Evolutionary conservation across 2,888 invertebrate genomes (phyloP).

Genomic region (Agrotis exclamationis): DNA sequence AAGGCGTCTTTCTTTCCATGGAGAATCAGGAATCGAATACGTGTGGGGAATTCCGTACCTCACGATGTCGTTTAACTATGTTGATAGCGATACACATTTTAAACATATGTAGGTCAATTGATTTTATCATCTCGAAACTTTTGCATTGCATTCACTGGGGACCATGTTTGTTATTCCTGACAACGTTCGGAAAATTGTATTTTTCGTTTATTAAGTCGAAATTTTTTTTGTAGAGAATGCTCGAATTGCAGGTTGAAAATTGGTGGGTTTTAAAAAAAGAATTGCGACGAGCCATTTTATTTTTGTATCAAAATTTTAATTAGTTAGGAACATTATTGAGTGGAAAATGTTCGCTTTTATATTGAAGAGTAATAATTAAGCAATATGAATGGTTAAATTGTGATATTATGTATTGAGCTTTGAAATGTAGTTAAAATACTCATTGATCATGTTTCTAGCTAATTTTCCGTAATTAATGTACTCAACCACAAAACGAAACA

Average conservation of each 20-base stretch:
- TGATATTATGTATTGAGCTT: slow-evolving; percentile 1
- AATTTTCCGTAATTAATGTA: background rate
- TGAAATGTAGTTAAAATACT: slow-evolving; percentile 3
- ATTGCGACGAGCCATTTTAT: slow-evolving; percentile 15
- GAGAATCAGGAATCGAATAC: slow-evolving; percentile 88
- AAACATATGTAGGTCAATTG: slow-evolving; percentile 62
- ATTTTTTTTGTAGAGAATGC: slow-evolving; percentile 29
- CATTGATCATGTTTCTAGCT: background rate
- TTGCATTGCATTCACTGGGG: slow-evolving; percentile 50
- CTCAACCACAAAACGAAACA: background rate
- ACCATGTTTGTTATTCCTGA: slow-evolving; percentile 53
- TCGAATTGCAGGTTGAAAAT: slow-evolving; percentile 23
- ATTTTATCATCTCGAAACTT: slow-evolving; percentile 56
- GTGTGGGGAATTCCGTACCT: slow-evolving; percentile 85
- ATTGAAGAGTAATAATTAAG: slow-evolving; percentile 19
- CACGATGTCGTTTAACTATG: slow-evolving; percentile 74
- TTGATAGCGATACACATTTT: slow-evolving; percentile 66
- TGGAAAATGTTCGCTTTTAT: slow-evolving; percentile 13
- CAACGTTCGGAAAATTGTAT: slow-evolving; percentile 58
- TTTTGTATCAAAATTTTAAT: slow-evolving; percentile 20
- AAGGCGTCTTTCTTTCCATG: slow-evolving; percentile 84
- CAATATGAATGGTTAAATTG: slow-evolving; percentile 21
- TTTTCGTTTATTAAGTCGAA: slow-evolving; percentile 54
- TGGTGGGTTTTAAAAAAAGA: slow-evolving; percentile 25
- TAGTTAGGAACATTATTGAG: slow-evolving; percentile 16